phyloP scores from a whole-genome alignment of 2,888 invertebrate species.

The Micoletzkya japonica region DNA sequence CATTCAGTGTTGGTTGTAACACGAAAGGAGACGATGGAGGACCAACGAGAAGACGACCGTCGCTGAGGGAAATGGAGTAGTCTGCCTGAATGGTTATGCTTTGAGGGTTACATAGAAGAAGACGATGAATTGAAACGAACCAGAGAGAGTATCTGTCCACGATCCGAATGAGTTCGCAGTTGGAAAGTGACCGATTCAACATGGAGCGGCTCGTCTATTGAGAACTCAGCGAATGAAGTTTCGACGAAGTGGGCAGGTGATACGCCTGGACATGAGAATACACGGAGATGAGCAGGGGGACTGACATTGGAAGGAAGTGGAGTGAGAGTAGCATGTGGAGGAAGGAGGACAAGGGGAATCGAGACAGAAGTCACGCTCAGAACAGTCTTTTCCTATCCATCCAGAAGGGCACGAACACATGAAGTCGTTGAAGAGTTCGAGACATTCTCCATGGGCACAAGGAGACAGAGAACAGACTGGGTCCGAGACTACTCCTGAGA shows the following conservation, averaged over 20 bases:
- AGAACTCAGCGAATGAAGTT: slow-evolving; percentile 24
- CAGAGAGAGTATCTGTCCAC: slow-evolving; percentile 42
- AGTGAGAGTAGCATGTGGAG: slow-evolving; percentile 44
- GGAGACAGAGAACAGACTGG: slow-evolving; percentile 65
- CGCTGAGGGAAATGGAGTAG: slow-evolving; percentile 31
- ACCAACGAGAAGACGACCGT: slow-evolving; percentile 34
- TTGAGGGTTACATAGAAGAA: not conserved
- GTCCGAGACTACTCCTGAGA: slow-evolving; percentile 18
- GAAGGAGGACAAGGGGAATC: slow-evolving; percentile 44
- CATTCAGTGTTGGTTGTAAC: slow-evolving; percentile 35
- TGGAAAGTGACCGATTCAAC: slow-evolving; percentile 31
- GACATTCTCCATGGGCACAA: slow-evolving; percentile 84
- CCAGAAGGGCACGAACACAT: slow-evolving; percentile 53
- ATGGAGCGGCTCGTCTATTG: not conserved
- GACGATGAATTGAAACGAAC: slow-evolving; percentile 24
- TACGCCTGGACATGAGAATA: not conserved
- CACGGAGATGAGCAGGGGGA: not conserved
- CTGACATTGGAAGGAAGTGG: not conserved
- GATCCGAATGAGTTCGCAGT: slow-evolving; percentile 38
- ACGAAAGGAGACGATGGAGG: slow-evolving; percentile 31
- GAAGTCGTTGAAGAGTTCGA: slow-evolving; percentile 76
- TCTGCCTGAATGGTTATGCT: slow-evolving; percentile 3
- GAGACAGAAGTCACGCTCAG: slow-evolving; percentile 33
- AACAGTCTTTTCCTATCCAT: slow-evolving; percentile 48
- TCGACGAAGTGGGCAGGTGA: slow-evolving; percentile 25